Evolutionary conservation across 2,113 vertebrate genomes (phyloP).

Genomic region (Hippopotamus amphibius): DNA sequence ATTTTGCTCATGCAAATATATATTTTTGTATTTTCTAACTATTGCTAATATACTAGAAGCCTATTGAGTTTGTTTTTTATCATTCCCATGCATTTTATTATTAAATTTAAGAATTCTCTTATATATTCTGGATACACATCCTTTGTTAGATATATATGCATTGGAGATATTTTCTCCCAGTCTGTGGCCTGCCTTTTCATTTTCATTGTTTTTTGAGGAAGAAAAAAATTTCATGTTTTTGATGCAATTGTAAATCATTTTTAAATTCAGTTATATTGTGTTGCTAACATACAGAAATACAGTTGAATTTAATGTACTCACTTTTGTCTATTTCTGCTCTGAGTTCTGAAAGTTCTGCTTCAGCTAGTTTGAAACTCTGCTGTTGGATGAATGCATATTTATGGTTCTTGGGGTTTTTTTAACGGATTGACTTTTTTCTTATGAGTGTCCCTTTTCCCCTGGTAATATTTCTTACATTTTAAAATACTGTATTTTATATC

Average conservation of each 20-base stretch:
- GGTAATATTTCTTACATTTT: not conserved
- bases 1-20: not conserved
- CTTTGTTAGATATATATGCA: not conserved
- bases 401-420: not conserved
- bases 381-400: not conserved
- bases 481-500: not conserved
- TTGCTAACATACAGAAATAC: not conserved
- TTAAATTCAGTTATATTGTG: not conserved
- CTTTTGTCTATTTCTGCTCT: not conserved
- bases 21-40: not conserved
- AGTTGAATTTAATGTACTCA: not conserved
- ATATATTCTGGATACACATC: not conserved
- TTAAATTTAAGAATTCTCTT: not conserved
- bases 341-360: constrained; percentile 44
- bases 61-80: not conserved
- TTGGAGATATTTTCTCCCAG: not conserved
- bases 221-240: constrained; percentile 19
- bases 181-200: not conserved
- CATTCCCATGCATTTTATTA: constrained; percentile 14
- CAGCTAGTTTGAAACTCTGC: not conserved
- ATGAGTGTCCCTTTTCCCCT: not conserved
- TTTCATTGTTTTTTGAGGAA: constrained; percentile 27
- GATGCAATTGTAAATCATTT: not conserved
- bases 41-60: not conserved
- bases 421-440: not conserved